Base-by-base conservation (phyloP, 2,888 invertebrate genomes). In the Ophion obscuratus region DNA sequence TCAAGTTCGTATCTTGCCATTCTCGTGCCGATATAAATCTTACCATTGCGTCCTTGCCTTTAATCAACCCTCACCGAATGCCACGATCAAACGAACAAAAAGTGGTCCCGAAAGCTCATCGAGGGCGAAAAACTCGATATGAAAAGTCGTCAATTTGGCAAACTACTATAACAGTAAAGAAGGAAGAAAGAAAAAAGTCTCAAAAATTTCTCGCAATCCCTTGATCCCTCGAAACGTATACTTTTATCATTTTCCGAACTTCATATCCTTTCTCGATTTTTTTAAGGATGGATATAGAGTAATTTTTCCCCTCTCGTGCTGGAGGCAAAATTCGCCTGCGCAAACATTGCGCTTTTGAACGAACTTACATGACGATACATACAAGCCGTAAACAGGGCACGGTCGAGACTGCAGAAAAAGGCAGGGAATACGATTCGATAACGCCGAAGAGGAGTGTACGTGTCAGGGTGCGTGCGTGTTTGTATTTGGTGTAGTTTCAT, bases 351-450 rank as follows among this genome's bases (percentile, higher is more conserved):
- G 24, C 53, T 71, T 53, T n/a, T 2, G 2, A 47, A 36, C 31
- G 20, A 11, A 14, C 24, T 57, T 59, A 36, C 59, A 59, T 59
- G 4, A 73, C 59, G 6, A 76, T 53, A 66, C 44, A n/a, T 10
- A 76, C 11, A 64, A 47, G 53, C 17, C 27, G n/a, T 27, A 36
- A 10, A 66, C 40, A 6, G 14, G 40, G 27, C 44, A 61, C 61
- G 70, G n/a, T 31, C 47, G 20, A 70, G 47, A 70, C n/a, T 47
- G 61, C n/a, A 24, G 31, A 47, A 70, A 70, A 62, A 70, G 27
- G 71, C 7, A 57, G 24, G 24, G 31, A 62, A 20, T 27, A 64
- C 64, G 64, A 73, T 59, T 40, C 27, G 68, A 78, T 61, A 78
- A 68, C 61, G 61, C 36, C 24, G 40, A 40, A 73, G 11, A 40